Base-by-base conservation (phyloP, 2,888 invertebrate genomes). In the Patella depressa region DNA sequence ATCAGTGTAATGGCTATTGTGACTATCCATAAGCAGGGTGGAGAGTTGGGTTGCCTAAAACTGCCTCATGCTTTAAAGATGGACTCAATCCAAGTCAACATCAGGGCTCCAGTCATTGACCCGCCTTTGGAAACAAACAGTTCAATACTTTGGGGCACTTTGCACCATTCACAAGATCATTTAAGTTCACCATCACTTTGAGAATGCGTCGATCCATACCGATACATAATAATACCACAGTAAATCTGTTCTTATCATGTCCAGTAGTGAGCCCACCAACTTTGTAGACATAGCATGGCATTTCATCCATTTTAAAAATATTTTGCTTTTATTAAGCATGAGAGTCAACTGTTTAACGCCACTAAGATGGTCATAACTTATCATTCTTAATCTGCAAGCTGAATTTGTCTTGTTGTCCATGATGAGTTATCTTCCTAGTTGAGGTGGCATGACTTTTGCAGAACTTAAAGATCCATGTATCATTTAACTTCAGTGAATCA, bases 81-180 rank as follows among this genome's bases (percentile, higher is more conserved):
- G 9, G 73, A 73, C 15, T 73, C 12, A 73, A 73, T 73, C 73
- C 45, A 73, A 17, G 73, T 53, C 54, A 73, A 73, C 73, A 54
- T 54, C 53, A 53, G 11, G 24, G 5, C 17, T 73, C 53, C 54
- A 2, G 14, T 72, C 29, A 72, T 73, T 53, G 53, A 73, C 17
- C 73, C 73, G 53, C 73, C 73, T 15, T 72, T 72, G 11, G 72
- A 72, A 72, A 72, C 72, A 9, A 72, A 72, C 29, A 72, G 72
- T 72, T 53, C 72, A 3, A 72, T 72, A 72, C 45, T 19, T 45
- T 17, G 3, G 15, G 71, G 72, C 29, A 72, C 45, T 19, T 72
- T 72, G 45, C 29, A 72, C 29, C 1, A 29, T 29, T 29, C 29
- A 29, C 29, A 29, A 29, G 29, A 29, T 29, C 29, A 2, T 72